These are phyloP conservation scores for Tenualosa ilisha DNA, from an alignment of 2,797 vertebrate genomes.

Conservation along the genomic window DNA sequence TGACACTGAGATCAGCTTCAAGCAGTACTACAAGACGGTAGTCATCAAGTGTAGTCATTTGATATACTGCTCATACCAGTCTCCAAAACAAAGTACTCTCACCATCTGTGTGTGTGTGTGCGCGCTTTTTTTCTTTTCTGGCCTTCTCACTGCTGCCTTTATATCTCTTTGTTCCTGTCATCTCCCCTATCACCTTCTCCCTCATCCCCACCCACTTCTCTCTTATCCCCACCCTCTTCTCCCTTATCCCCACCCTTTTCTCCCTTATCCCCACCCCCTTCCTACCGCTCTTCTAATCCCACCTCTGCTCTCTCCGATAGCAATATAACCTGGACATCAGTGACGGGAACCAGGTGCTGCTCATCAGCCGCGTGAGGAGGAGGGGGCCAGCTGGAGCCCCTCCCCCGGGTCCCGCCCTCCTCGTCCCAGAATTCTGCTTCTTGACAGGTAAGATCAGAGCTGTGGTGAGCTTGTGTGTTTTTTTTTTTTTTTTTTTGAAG, in stretches of 20 bases:
- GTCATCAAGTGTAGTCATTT: not conserved
- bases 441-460: conserved; percentile 79
- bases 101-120: too few species aligned
- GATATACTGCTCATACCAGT: not conserved
- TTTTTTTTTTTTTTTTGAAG: too few species aligned
- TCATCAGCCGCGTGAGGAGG: conserved; percentile 83
- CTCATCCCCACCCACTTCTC: not conserved
- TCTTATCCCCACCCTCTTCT: too few species aligned
- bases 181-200: not conserved
- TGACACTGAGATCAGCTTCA: conserved; percentile 81
- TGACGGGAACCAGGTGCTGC: conserved; percentile 83
- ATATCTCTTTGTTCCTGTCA: conserved; percentile 23
- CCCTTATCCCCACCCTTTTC: too few species aligned
- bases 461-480: too few species aligned
- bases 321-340: conserved; percentile 87
- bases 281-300: not conserved
- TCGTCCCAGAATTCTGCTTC: conserved; percentile 93
- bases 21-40: conserved; percentile 87
- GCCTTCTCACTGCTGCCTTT: not conserved
- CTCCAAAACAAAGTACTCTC: not conserved
- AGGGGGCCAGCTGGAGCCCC: conserved; percentile 64
- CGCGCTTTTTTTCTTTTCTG: not conserved
- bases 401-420: conserved; percentile 77
- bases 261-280: not conserved
- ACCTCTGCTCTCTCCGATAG: conserved; percentile 59